A percentile compares a stretch with the other conserved stretches of the same genome.
Evolutionary conservation across 2,797 vertebrate genomes (phyloP).

Genomic region (Squalus acanthias): DNA sequence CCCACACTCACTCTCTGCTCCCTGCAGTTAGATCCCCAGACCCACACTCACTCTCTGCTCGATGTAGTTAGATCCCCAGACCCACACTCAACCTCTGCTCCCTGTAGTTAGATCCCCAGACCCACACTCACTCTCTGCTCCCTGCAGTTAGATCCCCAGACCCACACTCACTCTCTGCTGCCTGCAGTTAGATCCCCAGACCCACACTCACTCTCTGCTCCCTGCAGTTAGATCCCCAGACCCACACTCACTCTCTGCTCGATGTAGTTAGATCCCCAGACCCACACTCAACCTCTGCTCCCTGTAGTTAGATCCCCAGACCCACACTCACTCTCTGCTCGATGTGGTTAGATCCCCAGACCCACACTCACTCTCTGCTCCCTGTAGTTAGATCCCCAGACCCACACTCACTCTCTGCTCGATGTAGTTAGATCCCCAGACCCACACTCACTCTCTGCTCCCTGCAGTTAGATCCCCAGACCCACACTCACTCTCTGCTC

Average conservation of each 20-base stretch:
- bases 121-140: not conserved
- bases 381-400: not conserved
- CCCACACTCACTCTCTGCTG: not conserved
- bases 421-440: not conserved
- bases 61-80: not conserved
- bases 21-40: not conserved
- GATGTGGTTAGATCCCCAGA: not conserved
- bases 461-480: not conserved
- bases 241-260: not conserved
- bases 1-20: not conserved
- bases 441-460: not conserved
- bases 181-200: not conserved
- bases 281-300: constrained; percentile 72
- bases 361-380: not conserved
- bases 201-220: not conserved
- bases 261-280: not conserved
- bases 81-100: not conserved
- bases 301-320: too few relatives aligned
- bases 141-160: not conserved
- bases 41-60: not conserved
- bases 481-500: constrained; percentile 53
- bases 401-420: not conserved
- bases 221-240: not conserved
- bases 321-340: not conserved
- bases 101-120: not conserved